Evolutionary conservation across 2,888 invertebrate genomes (phyloP), one percentile per base, ranked within the genome.

Genomic region (Timema cristinae): DNA sequence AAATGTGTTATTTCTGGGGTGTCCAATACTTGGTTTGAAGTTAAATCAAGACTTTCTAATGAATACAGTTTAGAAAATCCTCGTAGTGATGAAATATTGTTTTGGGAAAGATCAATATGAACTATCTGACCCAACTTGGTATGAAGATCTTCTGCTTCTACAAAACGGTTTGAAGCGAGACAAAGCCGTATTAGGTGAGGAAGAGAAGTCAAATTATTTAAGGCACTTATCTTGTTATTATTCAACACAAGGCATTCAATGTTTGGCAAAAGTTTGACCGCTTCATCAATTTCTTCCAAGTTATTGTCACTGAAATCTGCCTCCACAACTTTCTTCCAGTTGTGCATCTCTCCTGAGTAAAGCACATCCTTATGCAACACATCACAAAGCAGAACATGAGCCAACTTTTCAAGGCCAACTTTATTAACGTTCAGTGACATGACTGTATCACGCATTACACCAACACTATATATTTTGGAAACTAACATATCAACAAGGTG

Each of bases 121-220:
- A 91, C 89, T 66, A 98, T 87, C 82, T 97, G 96, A 7, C 96
- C 96, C 73, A 98, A 86, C 81, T 92, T 92, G 7, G 90, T 88
- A 81, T 96, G 92, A 83, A 97, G 88, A 79, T 91, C 88, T 50
- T 90, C 87, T 76, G 95, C 90, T 6, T 87, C 81, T 0, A 84
- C 81, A 77, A 94, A 91, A 66, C 88, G 85, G 84, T 96, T 97
- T 79, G 92, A 90, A 0, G 92, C 91, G 47, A 97, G 82, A 78
- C 93, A 91, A 11, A 98, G 84, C 68, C 89, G 84, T 10, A 90
- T 88, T 49, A 98, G 83, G 72, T 91, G 87, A 70, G 94, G 91
- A 54, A 97, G 84, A 75, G 89, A 87, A 0, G 93, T 91, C 59
- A 97, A 86, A 81, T 94, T 91, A 74, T 88, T 87, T 10, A 97